These are phyloP conservation scores for Condylura cristata DNA, from an alignment of 2,113 vertebrate genomes.

Conservation along the genomic window DNA sequence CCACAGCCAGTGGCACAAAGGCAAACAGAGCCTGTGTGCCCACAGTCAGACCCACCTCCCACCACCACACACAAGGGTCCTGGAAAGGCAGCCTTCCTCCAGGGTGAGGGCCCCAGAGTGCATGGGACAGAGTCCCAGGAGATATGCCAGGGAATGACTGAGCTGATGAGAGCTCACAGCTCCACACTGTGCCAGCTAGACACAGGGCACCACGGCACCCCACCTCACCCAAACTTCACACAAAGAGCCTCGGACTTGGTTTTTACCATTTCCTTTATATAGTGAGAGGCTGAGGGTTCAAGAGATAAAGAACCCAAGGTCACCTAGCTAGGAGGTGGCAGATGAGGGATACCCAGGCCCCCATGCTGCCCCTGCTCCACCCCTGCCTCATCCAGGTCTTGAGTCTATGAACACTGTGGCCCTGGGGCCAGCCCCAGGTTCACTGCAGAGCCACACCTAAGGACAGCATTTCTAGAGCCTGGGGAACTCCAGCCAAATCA, in stretches of 20 bases:
- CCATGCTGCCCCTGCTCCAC: neutral
- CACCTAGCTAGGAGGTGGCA: neutral
- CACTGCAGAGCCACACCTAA: neutral
- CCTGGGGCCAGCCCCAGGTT: fast-evolving
- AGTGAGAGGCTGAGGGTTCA: neutral
- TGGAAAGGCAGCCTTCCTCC: neutral
- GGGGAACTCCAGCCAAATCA: neutral
- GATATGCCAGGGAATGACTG: neutral
- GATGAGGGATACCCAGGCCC: neutral
- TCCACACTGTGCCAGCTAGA: fast-evolving
- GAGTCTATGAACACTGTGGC: neutral
- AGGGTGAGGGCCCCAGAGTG: neutral
- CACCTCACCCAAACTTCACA: neutral
- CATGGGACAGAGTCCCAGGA: neutral
- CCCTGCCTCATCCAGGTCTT: neutral
- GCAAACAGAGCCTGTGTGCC: neutral
- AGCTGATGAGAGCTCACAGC: neutral
- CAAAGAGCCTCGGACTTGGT: neutral
- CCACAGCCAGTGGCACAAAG: neutral
- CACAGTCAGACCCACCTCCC: neutral
- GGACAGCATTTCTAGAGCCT: neutral
- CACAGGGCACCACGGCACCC: neutral
- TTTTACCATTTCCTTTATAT: neutral
- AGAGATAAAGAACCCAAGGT: neutral
- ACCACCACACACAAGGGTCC: neutral